Evolutionary conservation across 1,140 invertebrate species (phyloP).

Genomic region (Potamilus streckersoni): DNA sequence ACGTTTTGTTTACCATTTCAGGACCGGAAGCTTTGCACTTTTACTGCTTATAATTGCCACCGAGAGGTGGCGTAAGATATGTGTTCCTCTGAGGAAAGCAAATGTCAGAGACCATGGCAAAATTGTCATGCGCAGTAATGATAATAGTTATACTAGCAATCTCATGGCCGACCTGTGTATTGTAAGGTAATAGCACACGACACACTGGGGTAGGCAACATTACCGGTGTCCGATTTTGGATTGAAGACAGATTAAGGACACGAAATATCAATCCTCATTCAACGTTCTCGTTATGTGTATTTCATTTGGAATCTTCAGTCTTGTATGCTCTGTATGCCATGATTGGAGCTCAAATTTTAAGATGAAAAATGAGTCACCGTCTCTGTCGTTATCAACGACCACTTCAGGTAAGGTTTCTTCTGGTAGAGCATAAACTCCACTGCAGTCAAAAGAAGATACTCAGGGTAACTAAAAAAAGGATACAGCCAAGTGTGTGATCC

Average conservation of each 20-base stretch:
- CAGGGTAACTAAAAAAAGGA: not conserved
- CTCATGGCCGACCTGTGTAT: no score
- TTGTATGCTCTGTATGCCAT: conserved; percentile 44
- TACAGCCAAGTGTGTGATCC: not conserved
- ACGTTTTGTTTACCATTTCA: conserved; percentile 49
- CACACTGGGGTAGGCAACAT: no score
- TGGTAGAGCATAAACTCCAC: not conserved
- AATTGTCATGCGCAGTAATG: conserved; percentile 10
- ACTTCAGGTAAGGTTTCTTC: not conserved
- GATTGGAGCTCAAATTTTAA: conserved; percentile 37
- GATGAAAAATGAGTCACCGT: conserved; percentile 18
- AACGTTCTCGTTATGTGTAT: conserved; percentile 22
- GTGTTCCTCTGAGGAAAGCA: conserved; percentile 39
- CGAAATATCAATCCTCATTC: conserved; percentile 25
- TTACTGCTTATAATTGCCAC: conserved; percentile 52
- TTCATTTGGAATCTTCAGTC: conserved; percentile 29
- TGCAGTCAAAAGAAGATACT: not conserved
- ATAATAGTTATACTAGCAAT: no score
- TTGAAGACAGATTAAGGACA: not conserved
- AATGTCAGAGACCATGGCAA: conserved; percentile 38
- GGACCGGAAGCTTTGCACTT: conserved; percentile 41
- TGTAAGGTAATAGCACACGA: no score
- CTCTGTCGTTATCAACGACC: not conserved
- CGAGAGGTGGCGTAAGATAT: conserved; percentile 57
- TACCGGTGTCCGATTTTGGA: no score